Percentiles rank a stretch among this genome's conserved stretches.
Conservation (phyloP, 2,113 vertebrate genomes). For the Rhabdomys dilectus region DNA sequence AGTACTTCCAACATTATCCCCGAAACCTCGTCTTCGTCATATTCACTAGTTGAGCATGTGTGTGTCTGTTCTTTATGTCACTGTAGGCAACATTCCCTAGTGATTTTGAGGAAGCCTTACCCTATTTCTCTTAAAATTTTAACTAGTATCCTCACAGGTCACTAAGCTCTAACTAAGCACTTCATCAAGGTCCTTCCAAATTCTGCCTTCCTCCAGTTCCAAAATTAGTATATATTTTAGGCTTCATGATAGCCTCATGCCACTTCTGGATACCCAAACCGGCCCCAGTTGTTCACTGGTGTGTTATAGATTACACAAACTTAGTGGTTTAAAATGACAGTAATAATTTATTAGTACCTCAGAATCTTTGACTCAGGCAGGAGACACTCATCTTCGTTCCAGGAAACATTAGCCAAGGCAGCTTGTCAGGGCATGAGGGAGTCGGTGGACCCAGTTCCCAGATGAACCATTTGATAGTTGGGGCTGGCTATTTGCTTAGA, state of each 20-base stretch:
- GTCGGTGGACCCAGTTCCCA: neutral
- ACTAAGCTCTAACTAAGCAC: neutral
- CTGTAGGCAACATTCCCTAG: neutral
- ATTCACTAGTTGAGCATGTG: neutral
- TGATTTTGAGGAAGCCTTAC: neutral
- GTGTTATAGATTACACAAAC: neutral
- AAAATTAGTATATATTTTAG: neutral
- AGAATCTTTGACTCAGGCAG: constrained; percentile 6
- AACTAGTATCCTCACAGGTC: neutral
- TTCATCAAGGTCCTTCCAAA: neutral
- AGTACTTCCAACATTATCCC: neutral
- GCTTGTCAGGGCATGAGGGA: neutral
- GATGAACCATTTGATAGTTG: neutral
- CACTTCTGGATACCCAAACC: neutral
- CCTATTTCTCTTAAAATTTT: neutral
- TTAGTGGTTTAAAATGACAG: neutral
- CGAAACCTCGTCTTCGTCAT: neutral
- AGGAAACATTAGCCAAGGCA: neutral
- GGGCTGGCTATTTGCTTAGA: neutral
- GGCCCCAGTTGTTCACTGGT: neutral
- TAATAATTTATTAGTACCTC: neutral
- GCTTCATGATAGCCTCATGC: neutral
- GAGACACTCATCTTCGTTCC: neutral
- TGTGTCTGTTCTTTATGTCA: neutral
- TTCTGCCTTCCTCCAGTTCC: neutral